Percentiles rank a stretch among this genome's conserved stretches.
These are phyloP conservation scores for Junco hyemalis DNA, from an alignment of 2,113 vertebrate species.

Conservation along the genomic window DNA sequence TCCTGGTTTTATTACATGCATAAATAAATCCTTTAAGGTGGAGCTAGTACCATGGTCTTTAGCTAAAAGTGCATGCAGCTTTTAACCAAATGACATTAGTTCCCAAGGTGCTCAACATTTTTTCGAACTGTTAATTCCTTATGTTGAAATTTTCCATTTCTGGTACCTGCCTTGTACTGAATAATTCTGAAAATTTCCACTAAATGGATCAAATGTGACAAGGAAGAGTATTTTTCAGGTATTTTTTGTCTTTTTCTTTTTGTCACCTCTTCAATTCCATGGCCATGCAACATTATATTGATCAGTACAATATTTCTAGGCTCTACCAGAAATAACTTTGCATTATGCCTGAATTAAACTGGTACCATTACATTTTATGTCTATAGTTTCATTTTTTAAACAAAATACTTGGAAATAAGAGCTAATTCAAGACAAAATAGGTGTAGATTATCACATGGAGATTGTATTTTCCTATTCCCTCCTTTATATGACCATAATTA, in stretches of 20 bases:
- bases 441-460: neutral
- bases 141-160: constrained; percentile 1
- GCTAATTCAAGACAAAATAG: neutral
- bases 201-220: neutral
- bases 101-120: neutral
- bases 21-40: neutral
- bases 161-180: neutral
- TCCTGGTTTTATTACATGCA: neutral
- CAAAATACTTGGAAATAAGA: neutral
- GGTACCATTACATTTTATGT: neutral
- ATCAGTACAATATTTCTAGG: neutral
- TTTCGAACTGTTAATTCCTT: neutral
- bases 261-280: neutral
- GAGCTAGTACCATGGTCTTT: neutral
- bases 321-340: neutral
- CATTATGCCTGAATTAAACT: neutral
- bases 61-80: neutral
- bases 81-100: neutral
- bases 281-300: neutral
- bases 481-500: neutral
- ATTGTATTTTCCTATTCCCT: neutral
- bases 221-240: neutral
- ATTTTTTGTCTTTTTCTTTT: neutral
- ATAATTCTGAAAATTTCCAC: neutral
- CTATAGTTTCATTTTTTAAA: neutral